Percentiles rank a stretch among this genome's conserved stretches.
Evolutionary conservation across 2,888 invertebrate species (phyloP).

Genomic region (Andrena fulva): DNA sequence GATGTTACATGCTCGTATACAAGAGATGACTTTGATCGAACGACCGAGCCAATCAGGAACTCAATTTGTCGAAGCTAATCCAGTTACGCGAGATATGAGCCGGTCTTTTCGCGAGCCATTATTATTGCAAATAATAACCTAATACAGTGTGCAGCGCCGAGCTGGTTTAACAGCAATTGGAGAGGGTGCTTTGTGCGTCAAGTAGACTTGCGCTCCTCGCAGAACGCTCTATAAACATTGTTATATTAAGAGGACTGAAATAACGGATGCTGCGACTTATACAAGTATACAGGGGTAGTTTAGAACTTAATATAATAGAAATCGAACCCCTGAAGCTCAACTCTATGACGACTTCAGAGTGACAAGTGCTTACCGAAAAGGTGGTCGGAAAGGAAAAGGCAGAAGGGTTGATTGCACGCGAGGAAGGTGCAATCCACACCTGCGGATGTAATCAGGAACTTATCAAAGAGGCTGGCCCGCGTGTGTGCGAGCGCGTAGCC

Average conservation of each 20-base stretch:
- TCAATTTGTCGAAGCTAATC: slow-evolving; percentile 64
- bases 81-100: slow-evolving; percentile 53
- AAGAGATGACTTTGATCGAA: slow-evolving; percentile 63
- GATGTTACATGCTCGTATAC: slow-evolving; percentile 56
- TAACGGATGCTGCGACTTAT: neutral
- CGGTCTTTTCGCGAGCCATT: slow-evolving; percentile 51
- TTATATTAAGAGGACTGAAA: neutral
- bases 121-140: slow-evolving; percentile 55
- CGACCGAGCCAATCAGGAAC: slow-evolving; percentile 63
- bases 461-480: slow-evolving; percentile 50
- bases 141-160: slow-evolving; percentile 5
- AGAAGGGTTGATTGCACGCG: slow-evolving; percentile 26
- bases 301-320: too few relatives aligned
- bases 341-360: neutral
- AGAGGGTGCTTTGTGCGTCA: neutral
- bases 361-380: neutral
- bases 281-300: too few relatives aligned
- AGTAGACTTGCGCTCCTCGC: slow-evolving; percentile 6
- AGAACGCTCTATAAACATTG: slow-evolving; percentile 12
- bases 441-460: slow-evolving; percentile 60
- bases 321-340: neutral
- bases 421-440: slow-evolving; percentile 9
- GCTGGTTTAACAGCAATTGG: slow-evolving; percentile 32
- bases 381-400: slow-evolving; percentile 27
- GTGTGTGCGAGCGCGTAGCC: slow-evolving; percentile 16